Conservation (phyloP, 2,113 vertebrate species). For the Pheucticus melanocephalus region DNA sequence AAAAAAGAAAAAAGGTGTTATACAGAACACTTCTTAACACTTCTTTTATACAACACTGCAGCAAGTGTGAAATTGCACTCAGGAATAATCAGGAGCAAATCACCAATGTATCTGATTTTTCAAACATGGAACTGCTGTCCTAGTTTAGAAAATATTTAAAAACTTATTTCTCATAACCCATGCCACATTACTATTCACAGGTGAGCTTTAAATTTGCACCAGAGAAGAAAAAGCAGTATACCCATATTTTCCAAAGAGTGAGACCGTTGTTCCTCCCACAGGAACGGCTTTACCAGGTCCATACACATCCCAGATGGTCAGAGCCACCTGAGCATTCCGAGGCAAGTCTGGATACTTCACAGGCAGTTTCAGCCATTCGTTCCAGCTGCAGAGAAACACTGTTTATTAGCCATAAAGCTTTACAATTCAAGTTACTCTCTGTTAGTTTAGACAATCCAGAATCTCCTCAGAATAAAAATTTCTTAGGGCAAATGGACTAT, state of each 20-base stretch:
- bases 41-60: not conserved
- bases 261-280: conserved; percentile 94
- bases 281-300: conserved; percentile 93
- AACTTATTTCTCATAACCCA: not conserved
- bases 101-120: rapidly evolving
- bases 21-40: rapidly evolving
- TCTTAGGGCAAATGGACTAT: not conserved
- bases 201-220: not conserved
- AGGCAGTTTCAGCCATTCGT: conserved; percentile 94
- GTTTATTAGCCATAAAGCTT: not conserved
- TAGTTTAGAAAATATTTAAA: not conserved
- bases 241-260: conserved; percentile 97
- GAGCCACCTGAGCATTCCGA: conserved; percentile 91
- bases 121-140: not conserved
- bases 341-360: conserved; percentile 97
- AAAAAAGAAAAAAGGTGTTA: not conserved
- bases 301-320: conserved; percentile 97
- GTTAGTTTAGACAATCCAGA: not conserved
- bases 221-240: conserved; percentile 41
- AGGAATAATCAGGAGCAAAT: not conserved
- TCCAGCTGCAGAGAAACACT: conserved; percentile 82
- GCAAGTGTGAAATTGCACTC: not conserved
- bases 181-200: not conserved
- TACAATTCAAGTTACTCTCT: not conserved
- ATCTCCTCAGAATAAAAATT: not conserved